phyloP scores from a whole-genome alignment of 2,113 vertebrate species.

The Pelodiscus sinensis region DNA sequence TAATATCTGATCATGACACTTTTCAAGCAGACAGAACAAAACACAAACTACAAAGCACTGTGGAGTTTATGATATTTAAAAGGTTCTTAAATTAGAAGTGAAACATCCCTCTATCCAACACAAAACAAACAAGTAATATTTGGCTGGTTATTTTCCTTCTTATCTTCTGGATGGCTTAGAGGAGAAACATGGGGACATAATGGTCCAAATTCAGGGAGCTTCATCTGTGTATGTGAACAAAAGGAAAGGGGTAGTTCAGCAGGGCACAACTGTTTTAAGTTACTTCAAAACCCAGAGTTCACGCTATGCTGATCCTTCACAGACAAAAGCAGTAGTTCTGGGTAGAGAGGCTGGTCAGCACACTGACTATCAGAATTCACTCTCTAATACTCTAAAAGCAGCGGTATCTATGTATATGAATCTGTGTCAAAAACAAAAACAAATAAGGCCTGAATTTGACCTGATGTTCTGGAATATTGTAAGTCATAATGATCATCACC shows the following conservation, averaged over 20 bases:
- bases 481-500: background rate
- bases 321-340: background rate
- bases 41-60: background rate
- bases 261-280: background rate
- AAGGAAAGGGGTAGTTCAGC: background rate
- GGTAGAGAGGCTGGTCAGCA: background rate
- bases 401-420: background rate
- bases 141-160: background rate
- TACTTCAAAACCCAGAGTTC: background rate
- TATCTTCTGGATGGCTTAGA: background rate
- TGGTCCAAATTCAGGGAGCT: background rate
- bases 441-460: background rate
- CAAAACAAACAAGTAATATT: background rate
- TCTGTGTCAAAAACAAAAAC: background rate
- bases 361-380: background rate
- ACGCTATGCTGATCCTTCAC: background rate
- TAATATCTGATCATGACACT: background rate
- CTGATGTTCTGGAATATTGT: background rate
- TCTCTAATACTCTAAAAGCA: background rate
- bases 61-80: background rate
- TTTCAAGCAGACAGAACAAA: slow-evolving; percentile 9
- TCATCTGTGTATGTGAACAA: background rate
- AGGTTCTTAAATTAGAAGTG: background rate
- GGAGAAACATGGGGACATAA: background rate
- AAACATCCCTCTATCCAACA: background rate